Evolutionary conservation across 2,888 invertebrate genomes (phyloP).

Genomic region (Embidobia sp.): DNA sequence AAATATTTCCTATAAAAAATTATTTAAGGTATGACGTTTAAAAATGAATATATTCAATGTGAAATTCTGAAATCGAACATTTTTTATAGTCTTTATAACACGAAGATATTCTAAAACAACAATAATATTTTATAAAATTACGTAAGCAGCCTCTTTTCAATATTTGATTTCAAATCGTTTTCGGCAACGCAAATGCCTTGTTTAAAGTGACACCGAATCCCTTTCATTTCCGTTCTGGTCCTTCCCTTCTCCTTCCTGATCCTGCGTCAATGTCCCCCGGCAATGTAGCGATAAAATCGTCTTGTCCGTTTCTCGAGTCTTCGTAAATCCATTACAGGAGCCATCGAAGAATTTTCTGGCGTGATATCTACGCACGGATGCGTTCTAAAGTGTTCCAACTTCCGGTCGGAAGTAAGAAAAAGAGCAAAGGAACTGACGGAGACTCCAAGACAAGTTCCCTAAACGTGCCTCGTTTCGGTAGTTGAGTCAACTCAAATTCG

Average conservation of each 20-base stretch:
- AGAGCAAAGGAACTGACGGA: conserved; percentile 30
- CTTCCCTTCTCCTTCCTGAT: conserved; percentile 36
- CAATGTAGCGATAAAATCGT: conserved; percentile 56
- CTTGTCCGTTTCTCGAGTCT: conserved; percentile 52
- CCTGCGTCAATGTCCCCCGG: conserved; percentile 29
- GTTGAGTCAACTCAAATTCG: conserved; percentile 33
- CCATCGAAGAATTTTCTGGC: conserved; percentile 50
- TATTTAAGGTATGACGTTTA: too few relatives aligned
- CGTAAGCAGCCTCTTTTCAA: conserved; percentile 11
- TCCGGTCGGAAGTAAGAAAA: conserved; percentile 53
- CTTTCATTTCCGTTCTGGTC: conserved; percentile 53
- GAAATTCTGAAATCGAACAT: too few relatives aligned
- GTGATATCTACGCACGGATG: conserved; percentile 50
- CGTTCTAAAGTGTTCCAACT: conserved; percentile 51
- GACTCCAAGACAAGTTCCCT: conserved; percentile 37
- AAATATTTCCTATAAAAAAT: too few relatives aligned
- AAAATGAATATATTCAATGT: too few relatives aligned
- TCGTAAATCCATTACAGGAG: conserved; percentile 55
- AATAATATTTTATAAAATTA: too few relatives aligned
- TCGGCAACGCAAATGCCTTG: conserved; percentile 34
- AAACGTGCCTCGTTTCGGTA: conserved; percentile 24
- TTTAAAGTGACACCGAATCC: conserved; percentile 59
- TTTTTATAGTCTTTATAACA: too few relatives aligned
- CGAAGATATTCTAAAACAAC: too few relatives aligned
- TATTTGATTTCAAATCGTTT: conserved; percentile 24